Percentiles rank a stretch among this genome's conserved stretches.
Evolutionary conservation across 1,140 invertebrate species (phyloP).

Genomic region (Trachymyrmex septentrionalis): DNA sequence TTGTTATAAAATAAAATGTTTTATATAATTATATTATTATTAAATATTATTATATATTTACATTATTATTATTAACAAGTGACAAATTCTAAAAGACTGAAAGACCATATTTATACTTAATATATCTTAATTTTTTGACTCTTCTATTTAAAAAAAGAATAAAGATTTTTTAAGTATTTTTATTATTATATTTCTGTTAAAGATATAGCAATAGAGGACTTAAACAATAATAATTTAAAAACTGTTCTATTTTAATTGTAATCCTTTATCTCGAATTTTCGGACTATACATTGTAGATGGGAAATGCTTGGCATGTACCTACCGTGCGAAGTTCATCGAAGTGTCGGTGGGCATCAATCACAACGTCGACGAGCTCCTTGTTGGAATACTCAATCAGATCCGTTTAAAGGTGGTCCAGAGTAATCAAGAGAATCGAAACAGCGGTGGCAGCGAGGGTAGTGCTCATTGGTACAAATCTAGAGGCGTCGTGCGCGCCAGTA

Average conservation of each 20-base stretch:
- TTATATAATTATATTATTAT: background rate
- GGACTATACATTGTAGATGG: constrained; percentile 89
- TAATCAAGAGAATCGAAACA: constrained; percentile 86
- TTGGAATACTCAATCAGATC: constrained; percentile 94
- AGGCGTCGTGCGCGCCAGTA: constrained; percentile 93
- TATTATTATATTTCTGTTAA: background rate
- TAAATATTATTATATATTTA: no score
- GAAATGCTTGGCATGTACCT: constrained; percentile 94
- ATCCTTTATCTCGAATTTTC: background rate
- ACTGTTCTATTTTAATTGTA: background rate
- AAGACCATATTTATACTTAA: background rate
- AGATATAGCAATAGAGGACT: background rate
- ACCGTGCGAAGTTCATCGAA: constrained; percentile 95
- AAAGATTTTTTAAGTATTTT: background rate
- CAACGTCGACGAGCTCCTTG: constrained; percentile 95
- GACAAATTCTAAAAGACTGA: background rate
- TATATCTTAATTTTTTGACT: background rate
- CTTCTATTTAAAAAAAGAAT: background rate
- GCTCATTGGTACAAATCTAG: constrained; percentile 93
- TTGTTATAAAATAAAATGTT: background rate
- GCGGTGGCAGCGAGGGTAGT: constrained; percentile 74
- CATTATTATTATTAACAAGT: background rate
- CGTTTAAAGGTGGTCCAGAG: constrained; percentile 91
- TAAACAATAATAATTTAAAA: constrained; percentile 7
- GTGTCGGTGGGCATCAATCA: constrained; percentile 96